phyloP scores from a whole-genome alignment of 2,113 vertebrate species.

The Capra hircus region DNA sequence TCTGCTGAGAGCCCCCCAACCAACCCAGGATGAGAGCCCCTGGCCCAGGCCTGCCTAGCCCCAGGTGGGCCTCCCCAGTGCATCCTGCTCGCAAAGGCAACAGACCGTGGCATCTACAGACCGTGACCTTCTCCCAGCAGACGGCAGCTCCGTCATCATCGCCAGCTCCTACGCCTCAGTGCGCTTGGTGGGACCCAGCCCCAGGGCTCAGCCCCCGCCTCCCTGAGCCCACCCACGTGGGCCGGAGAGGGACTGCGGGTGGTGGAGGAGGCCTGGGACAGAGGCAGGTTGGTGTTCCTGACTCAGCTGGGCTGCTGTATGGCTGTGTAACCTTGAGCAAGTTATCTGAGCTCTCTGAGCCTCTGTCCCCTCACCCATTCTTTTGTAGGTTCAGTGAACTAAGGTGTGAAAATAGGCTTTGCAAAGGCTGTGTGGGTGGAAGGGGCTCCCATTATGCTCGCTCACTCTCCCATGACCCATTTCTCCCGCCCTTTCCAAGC shows the following conservation, averaged over 20 bases:
- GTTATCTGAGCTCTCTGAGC: slow-evolving; percentile 12
- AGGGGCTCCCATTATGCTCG: neutral
- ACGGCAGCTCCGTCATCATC: slow-evolving; percentile 7
- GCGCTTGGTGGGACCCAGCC: neutral
- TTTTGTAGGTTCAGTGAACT: neutral
- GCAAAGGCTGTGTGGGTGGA: neutral
- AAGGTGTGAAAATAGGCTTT: neutral
- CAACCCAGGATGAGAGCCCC: neutral
- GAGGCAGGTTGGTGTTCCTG: neutral
- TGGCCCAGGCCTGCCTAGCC: neutral
- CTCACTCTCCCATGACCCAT: neutral
- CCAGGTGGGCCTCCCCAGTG: neutral
- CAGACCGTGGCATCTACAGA: slow-evolving; percentile 27
- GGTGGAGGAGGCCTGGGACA: neutral
- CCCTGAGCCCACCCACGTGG: neutral
- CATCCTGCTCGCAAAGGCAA: slow-evolving; percentile 9
- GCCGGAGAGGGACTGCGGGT: neutral
- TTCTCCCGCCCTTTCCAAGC: slow-evolving; percentile 32
- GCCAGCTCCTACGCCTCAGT: neutral
- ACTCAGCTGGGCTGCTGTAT: neutral
- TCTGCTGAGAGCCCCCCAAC: neutral
- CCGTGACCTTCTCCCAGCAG: slow-evolving; percentile 37
- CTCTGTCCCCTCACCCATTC: neutral
- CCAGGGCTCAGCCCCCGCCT: neutral
- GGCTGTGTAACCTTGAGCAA: slow-evolving; percentile 20